A percentile compares a stretch with the other conserved stretches of the same genome.
phyloP scores from a whole-genome alignment of 2,888 invertebrate species.

The Diarsia rubi region DNA sequence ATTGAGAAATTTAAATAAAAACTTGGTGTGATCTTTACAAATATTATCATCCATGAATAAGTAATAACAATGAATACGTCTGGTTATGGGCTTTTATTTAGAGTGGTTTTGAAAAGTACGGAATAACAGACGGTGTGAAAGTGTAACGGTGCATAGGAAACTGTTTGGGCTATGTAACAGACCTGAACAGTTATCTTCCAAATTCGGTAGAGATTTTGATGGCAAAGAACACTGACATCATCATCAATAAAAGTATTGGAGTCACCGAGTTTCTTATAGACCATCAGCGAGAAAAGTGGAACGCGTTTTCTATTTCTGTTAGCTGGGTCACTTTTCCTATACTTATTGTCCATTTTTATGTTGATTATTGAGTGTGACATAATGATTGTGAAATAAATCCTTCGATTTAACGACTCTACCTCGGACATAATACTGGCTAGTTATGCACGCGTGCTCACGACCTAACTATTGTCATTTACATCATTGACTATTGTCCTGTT shows the following conservation, averaged over 20 bases:
- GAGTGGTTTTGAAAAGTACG: slow-evolving; percentile 46
- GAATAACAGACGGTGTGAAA: slow-evolving; percentile 14
- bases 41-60: slow-evolving; percentile 67
- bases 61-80: slow-evolving; percentile 45
- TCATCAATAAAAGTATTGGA: not conserved
- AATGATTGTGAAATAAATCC: slow-evolving; percentile 48
- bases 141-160: slow-evolving; percentile 6
- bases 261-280: not conserved
- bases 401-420: slow-evolving; percentile 52
- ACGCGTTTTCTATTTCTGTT: not conserved
- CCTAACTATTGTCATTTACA: slow-evolving; percentile 78
- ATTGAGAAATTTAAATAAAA: slow-evolving; percentile 89
- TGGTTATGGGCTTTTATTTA: slow-evolving; percentile 32
- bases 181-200: not conserved
- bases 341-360: not conserved
- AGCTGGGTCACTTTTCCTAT: not conserved
- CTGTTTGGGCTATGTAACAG: slow-evolving; percentile 1
- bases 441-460: slow-evolving; percentile 84
- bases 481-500: slow-evolving; percentile 82
- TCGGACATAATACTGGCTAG: slow-evolving; percentile 58
- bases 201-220: slow-evolving; percentile 14
- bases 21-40: slow-evolving; percentile 78
- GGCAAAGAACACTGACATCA: slow-evolving; percentile 29
- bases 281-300: not conserved
- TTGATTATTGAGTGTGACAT: slow-evolving; percentile 20